phyloP scores from a whole-genome alignment of 2,888 invertebrate species.

The Eupelmus urozonus region DNA sequence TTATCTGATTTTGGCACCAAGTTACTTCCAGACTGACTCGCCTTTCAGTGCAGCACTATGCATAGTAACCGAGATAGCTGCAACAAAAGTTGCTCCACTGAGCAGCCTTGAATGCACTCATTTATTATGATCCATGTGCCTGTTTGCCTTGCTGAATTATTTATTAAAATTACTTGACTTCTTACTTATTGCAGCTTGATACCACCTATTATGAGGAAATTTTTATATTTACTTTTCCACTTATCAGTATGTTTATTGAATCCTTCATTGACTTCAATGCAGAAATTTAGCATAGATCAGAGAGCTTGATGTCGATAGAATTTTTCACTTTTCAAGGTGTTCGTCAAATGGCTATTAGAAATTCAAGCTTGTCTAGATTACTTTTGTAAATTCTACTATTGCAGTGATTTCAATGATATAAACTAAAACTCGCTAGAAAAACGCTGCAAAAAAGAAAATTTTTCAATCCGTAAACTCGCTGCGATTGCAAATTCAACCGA shows the following conservation, averaged over 20 bases:
- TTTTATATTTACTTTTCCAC: constrained; percentile 18
- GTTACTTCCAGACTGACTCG: neutral
- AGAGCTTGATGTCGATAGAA: neutral
- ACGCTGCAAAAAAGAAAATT: too few species aligned
- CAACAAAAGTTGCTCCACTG: constrained; percentile 12
- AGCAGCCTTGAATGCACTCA: constrained; percentile 37
- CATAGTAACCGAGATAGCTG: neutral
- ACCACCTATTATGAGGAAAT: neutral
- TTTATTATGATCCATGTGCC: constrained; percentile 38
- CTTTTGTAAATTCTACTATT: too few species aligned
- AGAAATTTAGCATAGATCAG: neutral
- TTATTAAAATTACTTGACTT: constrained; percentile 50
- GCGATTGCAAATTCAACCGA: too few species aligned
- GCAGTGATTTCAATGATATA: too few species aligned
- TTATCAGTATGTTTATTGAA: neutral
- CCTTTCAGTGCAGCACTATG: neutral
- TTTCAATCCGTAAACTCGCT: too few species aligned
- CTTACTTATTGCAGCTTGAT: constrained; percentile 10
- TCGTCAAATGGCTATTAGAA: neutral
- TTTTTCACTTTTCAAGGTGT: constrained; percentile 13
- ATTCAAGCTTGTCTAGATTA: too few species aligned
- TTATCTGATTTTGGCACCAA: too few species aligned
- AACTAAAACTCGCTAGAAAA: too few species aligned
- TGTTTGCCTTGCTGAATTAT: constrained; percentile 61
- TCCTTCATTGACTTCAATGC: neutral